phyloP scores from a whole-genome alignment of 2,888 invertebrate species.

The Rhyacophila evoluta region DNA sequence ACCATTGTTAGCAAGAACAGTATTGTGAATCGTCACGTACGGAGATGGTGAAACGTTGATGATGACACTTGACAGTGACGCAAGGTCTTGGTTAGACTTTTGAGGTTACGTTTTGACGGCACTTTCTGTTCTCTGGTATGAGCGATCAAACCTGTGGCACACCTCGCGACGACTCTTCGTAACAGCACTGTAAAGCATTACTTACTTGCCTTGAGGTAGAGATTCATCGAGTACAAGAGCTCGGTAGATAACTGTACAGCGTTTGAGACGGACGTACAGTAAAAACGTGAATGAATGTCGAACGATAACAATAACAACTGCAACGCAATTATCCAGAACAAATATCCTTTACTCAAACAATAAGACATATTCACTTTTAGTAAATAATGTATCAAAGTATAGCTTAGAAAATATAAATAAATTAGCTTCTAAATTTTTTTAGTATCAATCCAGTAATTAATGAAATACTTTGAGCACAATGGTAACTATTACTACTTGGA shows the following conservation, averaged over 20 bases:
- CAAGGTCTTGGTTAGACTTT: background rate
- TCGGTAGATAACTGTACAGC: background rate
- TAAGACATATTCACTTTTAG: too few species aligned
- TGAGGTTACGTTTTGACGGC: slow-evolving; percentile 23
- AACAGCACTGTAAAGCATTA: background rate
- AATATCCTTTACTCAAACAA: too few species aligned
- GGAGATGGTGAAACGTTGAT: background rate
- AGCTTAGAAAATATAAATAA: too few species aligned
- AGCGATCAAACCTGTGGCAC: background rate
- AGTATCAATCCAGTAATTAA: too few species aligned
- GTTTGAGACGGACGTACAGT: background rate
- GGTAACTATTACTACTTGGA: too few species aligned
- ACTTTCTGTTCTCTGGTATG: background rate
- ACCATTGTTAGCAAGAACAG: background rate
- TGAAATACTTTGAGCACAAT: too few species aligned
- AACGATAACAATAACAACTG: background rate
- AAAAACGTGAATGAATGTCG: background rate
- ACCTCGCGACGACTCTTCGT: background rate
- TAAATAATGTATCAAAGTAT: too few species aligned
- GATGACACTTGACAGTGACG: background rate
- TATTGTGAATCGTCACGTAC: background rate
- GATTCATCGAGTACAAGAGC: background rate
- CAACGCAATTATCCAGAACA: too few species aligned
- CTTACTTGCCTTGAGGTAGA: background rate
- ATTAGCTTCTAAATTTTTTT: too few species aligned